Conservation (phyloP, 2,797 vertebrate genomes). For the Vipera ursinii region DNA sequence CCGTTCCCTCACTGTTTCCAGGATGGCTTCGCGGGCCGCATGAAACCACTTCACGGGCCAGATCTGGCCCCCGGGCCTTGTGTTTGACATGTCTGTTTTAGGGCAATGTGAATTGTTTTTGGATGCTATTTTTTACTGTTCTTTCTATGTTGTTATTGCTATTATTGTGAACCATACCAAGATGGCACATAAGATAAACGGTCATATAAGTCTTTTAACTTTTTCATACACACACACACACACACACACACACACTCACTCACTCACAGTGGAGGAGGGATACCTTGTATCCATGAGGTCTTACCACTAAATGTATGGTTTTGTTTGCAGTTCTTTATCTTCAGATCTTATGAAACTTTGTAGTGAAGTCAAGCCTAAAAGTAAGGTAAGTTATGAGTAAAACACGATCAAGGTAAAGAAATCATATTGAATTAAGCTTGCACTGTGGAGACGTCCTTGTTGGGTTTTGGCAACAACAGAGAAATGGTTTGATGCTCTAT, state of each 20-base stretch:
- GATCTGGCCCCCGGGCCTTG: no score
- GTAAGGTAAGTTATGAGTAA: constrained; percentile 79
- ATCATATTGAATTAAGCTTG: neutral
- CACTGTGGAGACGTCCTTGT: neutral
- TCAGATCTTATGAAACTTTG: constrained; percentile 95
- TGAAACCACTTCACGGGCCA: no score
- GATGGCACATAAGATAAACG: neutral
- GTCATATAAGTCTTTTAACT: neutral
- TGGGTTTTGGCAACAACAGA: neutral
- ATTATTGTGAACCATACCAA: neutral
- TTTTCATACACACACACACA: neutral
- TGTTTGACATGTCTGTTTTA: no score
- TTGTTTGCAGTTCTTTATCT: constrained; percentile 81
- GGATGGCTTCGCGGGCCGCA: no score
- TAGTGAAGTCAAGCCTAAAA: constrained; percentile 88
- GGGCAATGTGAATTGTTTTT: neutral
- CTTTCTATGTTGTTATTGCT: neutral
- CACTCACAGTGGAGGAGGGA: neutral
- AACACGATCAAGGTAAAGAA: neutral
- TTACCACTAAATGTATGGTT: constrained; percentile 40
- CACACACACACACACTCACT: no score
- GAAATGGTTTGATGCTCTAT: neutral
- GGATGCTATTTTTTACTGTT: neutral
- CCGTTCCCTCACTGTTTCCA: no score
- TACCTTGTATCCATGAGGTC: neutral